These are phyloP conservation scores for Corydoras maculifer DNA, from an alignment of 2,113 vertebrate species.

Conservation along the genomic window DNA sequence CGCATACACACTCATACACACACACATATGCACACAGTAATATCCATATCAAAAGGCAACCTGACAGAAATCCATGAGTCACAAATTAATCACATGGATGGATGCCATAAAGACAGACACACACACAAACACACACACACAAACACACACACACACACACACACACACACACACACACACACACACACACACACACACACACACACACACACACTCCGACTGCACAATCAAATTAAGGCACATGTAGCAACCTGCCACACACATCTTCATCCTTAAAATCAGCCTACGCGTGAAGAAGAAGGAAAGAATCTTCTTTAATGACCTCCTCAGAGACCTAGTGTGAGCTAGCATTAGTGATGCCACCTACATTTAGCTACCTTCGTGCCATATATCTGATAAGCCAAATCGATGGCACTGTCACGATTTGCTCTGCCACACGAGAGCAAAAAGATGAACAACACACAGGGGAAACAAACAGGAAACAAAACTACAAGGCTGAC, in stretches of 20 bases:
- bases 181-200: too few relatives aligned
- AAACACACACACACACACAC: too few relatives aligned
- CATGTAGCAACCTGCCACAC: constrained; percentile 9
- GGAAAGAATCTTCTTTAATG: constrained; percentile 9
- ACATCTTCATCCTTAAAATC: neutral
- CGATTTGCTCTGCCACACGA: neutral
- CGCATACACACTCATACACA: neutral
- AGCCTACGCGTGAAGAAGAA: neutral
- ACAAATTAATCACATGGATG: neutral
- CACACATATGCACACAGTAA: neutral
- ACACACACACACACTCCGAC: neutral
- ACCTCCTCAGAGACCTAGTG: constrained; percentile 7
- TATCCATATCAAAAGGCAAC: neutral
- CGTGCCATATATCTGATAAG: constrained; percentile 5
- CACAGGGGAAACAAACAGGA: neutral
- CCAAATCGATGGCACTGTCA: neutral
- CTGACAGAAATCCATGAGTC: neutral
- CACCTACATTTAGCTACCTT: constrained; percentile 6
- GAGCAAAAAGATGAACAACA: constrained; percentile 1
- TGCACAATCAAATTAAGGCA: neutral
- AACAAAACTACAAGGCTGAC: constrained; percentile 7
- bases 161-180: too few relatives aligned
- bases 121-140: too few relatives aligned
- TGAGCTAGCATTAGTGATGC: constrained; percentile 18
- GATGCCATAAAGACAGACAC: neutral